Conservation (phyloP, 2,113 vertebrate genomes). For the Trogon melanurus region DNA sequence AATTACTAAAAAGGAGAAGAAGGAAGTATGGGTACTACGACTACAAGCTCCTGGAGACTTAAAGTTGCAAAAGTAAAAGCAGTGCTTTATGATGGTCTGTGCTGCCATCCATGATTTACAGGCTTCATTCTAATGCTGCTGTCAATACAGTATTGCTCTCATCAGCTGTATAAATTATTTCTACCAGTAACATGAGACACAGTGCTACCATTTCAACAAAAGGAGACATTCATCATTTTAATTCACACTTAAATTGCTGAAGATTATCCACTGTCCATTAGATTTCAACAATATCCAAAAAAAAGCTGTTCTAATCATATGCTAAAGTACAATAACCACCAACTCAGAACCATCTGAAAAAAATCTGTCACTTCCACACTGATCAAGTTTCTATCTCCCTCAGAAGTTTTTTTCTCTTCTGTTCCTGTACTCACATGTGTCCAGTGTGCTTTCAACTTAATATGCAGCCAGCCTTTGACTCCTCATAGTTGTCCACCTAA, state of each 20-base stretch:
- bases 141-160: slow-evolving; percentile 6
- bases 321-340: slow-evolving; percentile 29
- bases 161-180: slow-evolving; percentile 11
- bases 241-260: slow-evolving; percentile 27
- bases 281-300: slow-evolving; percentile 22
- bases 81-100: not conserved
- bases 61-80: not conserved
- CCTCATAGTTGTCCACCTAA: not conserved
- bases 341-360: not conserved
- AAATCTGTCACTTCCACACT: slow-evolving; percentile 28
- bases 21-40: not conserved
- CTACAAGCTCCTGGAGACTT: not conserved
- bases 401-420: not conserved
- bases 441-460: not conserved
- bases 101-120: not conserved
- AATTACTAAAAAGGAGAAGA: not conserved
- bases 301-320: slow-evolving; percentile 4
- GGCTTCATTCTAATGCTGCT: not conserved
- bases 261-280: slow-evolving; percentile 61
- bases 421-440: not conserved
- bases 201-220: not conserved
- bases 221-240: slow-evolving; percentile 4
- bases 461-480: not conserved
- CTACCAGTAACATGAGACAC: not conserved
- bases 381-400: not conserved